A percentile compares a stretch with the other conserved stretches of the same genome.
These are phyloP conservation scores for Sebastiscus tertius DNA, from an alignment of 2,797 vertebrate genomes.

Conservation along the genomic window DNA sequence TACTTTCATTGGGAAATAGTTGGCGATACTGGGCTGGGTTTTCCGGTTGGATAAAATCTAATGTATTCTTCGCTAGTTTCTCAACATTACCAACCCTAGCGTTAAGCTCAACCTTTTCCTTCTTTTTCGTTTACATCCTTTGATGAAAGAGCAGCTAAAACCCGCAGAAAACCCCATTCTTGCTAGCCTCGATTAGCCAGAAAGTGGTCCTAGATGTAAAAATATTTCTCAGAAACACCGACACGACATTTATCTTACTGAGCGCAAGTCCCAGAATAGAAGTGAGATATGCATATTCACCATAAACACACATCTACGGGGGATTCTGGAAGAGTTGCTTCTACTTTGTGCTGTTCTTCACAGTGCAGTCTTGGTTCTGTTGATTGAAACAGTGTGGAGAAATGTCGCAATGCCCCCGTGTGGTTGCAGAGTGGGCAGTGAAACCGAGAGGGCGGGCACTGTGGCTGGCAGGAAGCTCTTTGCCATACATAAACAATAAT, in stretches of 20 bases:
- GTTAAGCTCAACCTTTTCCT: background rate
- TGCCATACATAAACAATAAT: constrained; percentile 67
- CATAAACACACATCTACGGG: constrained; percentile 44
- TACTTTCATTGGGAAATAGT: no score
- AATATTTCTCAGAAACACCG: constrained; percentile 41
- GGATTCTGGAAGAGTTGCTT: constrained; percentile 51
- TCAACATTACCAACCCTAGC: no score
- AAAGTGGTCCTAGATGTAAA: constrained; percentile 47
- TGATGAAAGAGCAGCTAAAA: constrained; percentile 25
- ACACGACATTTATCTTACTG: constrained; percentile 45
- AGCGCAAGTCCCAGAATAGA: constrained; percentile 49
- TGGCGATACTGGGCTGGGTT: no score
- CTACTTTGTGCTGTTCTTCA: constrained; percentile 75
- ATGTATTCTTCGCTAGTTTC: no score
- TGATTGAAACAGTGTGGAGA: constrained; percentile 59
- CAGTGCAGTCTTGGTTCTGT: constrained; percentile 69
- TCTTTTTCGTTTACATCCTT: constrained; percentile 3
- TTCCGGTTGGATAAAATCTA: no score
- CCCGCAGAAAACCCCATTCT: constrained; percentile 2
- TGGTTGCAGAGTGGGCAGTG: constrained; percentile 77
- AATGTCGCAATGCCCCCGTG: constrained; percentile 63
- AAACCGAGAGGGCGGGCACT: constrained; percentile 77
- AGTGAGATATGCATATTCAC: constrained; percentile 57
- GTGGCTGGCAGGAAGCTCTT: constrained; percentile 83
- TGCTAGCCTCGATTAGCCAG: constrained; percentile 11